Evolutionary conservation across 2,113 vertebrate genomes (phyloP).

Genomic region (Myrmecophaga tridactyla): DNA sequence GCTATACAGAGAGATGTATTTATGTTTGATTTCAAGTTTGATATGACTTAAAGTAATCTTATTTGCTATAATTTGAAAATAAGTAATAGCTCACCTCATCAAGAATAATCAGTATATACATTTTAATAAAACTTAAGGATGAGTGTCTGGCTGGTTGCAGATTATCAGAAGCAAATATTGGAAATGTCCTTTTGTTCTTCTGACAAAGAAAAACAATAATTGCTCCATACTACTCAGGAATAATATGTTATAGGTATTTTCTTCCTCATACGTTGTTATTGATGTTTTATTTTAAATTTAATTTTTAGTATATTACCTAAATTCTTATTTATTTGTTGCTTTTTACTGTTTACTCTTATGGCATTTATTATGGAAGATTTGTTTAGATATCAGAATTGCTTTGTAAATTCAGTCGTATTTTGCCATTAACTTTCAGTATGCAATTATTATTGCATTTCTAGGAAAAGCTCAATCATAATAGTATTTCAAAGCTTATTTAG

Average conservation of each 20-base stretch:
- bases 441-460: slow-evolving; percentile 11
- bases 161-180: neutral
- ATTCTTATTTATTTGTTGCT: neutral
- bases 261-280: neutral
- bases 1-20: neutral
- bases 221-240: neutral
- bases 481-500: neutral
- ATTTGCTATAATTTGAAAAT: slow-evolving; percentile 26
- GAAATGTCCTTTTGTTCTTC: neutral
- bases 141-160: neutral
- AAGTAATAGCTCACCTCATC: neutral
- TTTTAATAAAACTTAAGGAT: neutral
- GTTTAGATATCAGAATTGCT: neutral
- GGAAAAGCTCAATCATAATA: neutral
- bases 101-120: neutral
- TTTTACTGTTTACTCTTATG: neutral
- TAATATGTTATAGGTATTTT: neutral
- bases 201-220: neutral
- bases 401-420: slow-evolving; percentile 2
- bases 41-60: slow-evolving; percentile 31
- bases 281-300: neutral
- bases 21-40: neutral
- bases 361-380: neutral
- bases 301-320: neutral
- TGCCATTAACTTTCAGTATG: slow-evolving; percentile 9